These are phyloP conservation scores for Ormyrus thymus DNA, from an alignment of 2,888 invertebrate genomes.

Conservation along the genomic window DNA sequence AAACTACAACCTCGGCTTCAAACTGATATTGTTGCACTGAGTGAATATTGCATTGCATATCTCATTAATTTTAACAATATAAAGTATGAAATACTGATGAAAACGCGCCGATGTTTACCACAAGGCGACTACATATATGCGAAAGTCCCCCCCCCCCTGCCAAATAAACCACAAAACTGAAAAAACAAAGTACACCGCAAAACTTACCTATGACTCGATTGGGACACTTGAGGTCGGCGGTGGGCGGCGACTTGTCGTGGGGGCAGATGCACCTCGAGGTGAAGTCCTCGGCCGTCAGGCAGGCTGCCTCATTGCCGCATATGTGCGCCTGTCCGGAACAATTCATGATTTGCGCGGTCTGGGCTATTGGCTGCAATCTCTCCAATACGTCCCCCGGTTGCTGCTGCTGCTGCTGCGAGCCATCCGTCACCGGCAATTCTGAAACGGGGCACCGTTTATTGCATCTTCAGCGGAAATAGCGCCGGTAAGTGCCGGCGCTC, in stretches of 20 bases:
- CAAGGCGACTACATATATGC: too few species aligned
- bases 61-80: too few species aligned
- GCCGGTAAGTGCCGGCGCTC: too few species aligned
- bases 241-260: conserved; percentile 80
- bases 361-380: conserved; percentile 55
- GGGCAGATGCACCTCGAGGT: conserved; percentile 82
- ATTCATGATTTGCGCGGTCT: conserved; percentile 62
- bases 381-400: conserved; percentile 58
- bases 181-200: not conserved
- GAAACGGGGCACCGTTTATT: conserved; percentile 52
- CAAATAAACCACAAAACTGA: too few species aligned
- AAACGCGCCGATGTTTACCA: too few species aligned
- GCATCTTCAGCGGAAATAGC: not conserved
- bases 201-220: conserved; percentile 78
- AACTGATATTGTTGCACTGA: too few species aligned
- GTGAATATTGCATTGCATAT: too few species aligned
- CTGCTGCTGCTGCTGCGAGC: conserved; percentile 38
- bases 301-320: conserved; percentile 81
- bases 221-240: conserved; percentile 79
- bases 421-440: conserved; percentile 59
- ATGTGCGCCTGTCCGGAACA: conserved; percentile 73
- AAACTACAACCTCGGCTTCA: too few species aligned
- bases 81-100: too few species aligned
- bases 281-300: conserved; percentile 76
- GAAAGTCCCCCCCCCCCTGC: too few species aligned